Conservation (phyloP, 2,888 invertebrate genomes). For the Mamestra brassicae region DNA sequence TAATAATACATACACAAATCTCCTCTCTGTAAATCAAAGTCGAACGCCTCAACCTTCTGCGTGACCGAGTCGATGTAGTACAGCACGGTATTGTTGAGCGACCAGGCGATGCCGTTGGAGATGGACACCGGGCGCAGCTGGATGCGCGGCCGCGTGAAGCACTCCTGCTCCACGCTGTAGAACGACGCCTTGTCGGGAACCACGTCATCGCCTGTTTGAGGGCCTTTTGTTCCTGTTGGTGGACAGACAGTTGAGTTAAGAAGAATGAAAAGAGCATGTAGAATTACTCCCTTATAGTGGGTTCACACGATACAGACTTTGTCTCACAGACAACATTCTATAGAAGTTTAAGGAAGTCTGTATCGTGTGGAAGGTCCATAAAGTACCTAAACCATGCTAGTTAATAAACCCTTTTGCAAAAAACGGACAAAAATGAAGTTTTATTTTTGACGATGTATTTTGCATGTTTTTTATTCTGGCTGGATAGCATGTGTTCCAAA, state of each 20-base stretch:
- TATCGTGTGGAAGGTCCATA: too few relatives aligned
- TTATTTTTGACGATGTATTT: too few relatives aligned
- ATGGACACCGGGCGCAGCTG: constrained; percentile 89
- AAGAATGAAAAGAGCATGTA: too few relatives aligned
- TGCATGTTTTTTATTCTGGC: too few relatives aligned
- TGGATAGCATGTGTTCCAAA: too few relatives aligned
- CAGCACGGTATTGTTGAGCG: constrained; percentile 92
- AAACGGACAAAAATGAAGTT: too few relatives aligned
- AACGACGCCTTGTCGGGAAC: constrained; percentile 89
- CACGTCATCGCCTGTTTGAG: constrained; percentile 87
- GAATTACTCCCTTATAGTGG: too few relatives aligned
- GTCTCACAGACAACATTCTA: too few relatives aligned
- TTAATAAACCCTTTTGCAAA: too few relatives aligned
- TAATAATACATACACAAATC: constrained; percentile 75
- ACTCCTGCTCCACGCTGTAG: constrained; percentile 87
- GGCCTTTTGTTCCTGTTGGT: constrained; percentile 91
- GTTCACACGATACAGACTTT: too few relatives aligned
- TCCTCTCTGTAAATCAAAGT: constrained; percentile 89
- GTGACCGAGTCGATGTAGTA: constrained; percentile 94
- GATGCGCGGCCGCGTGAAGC: constrained; percentile 69
- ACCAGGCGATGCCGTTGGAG: constrained; percentile 95
- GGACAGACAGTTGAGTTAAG: neutral
- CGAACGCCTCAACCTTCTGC: constrained; percentile 92
- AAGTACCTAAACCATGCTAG: too few relatives aligned
- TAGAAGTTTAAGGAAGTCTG: too few relatives aligned